Evolutionary conservation across 1,140 invertebrate species (phyloP).

Genomic region (Carcinoscorpius rotundicauda): DNA sequence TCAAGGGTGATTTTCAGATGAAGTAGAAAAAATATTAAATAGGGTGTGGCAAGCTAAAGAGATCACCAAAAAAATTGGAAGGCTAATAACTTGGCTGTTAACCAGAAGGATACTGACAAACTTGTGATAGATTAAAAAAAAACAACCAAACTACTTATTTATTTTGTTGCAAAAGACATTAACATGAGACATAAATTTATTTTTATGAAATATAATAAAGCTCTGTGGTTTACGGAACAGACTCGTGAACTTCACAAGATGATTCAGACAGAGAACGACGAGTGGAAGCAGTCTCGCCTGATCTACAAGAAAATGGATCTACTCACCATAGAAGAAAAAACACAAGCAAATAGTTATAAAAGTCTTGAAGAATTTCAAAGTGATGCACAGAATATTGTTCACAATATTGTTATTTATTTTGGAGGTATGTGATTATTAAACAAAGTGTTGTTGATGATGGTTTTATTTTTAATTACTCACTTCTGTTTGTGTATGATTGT

Average conservation of each 20-base stretch:
- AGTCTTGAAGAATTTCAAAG: constrained; percentile 48
- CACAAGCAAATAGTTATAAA: constrained; percentile 34
- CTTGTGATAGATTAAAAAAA: no score
- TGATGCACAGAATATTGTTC: constrained; percentile 49
- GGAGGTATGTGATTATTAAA: constrained; percentile 30
- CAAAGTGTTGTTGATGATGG: background rate
- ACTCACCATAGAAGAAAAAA: constrained; percentile 41
- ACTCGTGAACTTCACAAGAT: constrained; percentile 33
- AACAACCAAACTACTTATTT: no score
- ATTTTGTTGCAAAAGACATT: no score
- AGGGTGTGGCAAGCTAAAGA: no score
- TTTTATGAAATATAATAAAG: no score
- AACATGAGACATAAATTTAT: no score
- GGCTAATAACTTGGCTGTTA: no score
- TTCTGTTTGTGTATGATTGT: constrained; percentile 3
- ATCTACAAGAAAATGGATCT: constrained; percentile 42
- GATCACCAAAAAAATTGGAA: no score
- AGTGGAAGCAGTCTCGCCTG: constrained; percentile 39
- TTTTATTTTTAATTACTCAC: background rate
- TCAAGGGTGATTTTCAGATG: no score
- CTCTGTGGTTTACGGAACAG: constrained; percentile 16
- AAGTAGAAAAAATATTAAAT: no score
- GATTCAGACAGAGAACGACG: constrained; percentile 33
- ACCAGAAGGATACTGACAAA: no score
- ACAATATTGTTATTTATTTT: constrained; percentile 52